Conservation (phyloP, 2,113 vertebrate genomes). For the Laticauda laticaudata region DNA sequence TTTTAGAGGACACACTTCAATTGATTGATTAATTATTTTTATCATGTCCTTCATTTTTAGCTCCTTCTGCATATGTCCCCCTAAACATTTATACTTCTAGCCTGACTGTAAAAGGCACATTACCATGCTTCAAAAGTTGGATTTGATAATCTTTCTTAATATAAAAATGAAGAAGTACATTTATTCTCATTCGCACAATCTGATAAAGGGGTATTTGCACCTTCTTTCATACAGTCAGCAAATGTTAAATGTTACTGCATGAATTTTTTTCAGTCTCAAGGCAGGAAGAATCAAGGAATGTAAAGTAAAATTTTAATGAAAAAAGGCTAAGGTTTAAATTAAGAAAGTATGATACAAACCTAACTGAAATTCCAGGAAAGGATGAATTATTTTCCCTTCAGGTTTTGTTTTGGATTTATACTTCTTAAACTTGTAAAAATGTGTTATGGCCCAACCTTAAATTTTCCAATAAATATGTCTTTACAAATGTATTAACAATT, state of each 20-base stretch:
- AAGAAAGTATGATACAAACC: background rate
- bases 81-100: background rate
- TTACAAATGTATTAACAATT: background rate
- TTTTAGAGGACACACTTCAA: background rate
- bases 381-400: background rate
- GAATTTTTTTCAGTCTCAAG: background rate
- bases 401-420: background rate
- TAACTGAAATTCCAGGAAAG: background rate
- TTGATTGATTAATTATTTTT: background rate
- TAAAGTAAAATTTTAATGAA: conserved; percentile 30
- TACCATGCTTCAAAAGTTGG: background rate
- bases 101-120: background rate
- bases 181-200: conserved; percentile 7
- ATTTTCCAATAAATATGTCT: background rate
- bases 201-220: conserved; percentile 20
- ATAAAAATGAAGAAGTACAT: conserved; percentile 2
- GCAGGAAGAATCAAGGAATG: conserved; percentile 2
- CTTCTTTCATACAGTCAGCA: conserved; percentile 9
- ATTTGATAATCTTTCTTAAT: conserved; percentile 5
- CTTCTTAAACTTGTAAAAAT: background rate
- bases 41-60: background rate
- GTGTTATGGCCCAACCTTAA: background rate
- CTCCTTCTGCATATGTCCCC: conserved; percentile 9
- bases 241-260: background rate
- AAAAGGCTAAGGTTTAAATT: background rate